These are phyloP conservation scores for Erynnis tages DNA, from an alignment of 2,888 invertebrate genomes.

Conservation along the genomic window DNA sequence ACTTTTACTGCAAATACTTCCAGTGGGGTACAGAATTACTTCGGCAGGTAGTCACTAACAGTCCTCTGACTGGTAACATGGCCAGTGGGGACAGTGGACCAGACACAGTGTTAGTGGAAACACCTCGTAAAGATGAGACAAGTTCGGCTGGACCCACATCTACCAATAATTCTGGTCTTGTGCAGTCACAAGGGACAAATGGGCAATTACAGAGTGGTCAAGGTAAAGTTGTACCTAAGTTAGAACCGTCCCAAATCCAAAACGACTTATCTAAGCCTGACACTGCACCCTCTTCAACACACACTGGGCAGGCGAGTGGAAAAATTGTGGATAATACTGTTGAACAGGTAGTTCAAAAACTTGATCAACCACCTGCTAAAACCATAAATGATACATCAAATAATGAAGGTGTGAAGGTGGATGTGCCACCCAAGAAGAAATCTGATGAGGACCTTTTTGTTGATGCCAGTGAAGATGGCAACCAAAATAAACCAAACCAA, in stretches of 20 bases:
- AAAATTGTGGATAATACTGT: background rate
- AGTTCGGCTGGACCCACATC: background rate
- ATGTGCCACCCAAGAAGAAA: background rate
- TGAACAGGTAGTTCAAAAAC: background rate
- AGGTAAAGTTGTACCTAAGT: too few species aligned
- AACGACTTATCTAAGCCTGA: too few species aligned
- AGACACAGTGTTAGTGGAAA: background rate
- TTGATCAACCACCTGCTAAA: background rate
- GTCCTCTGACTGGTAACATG: background rate
- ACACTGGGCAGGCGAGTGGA: background rate
- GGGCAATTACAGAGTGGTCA: background rate
- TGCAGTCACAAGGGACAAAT: background rate
- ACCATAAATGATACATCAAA: background rate
- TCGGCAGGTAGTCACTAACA: background rate
- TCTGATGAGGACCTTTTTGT: background rate
- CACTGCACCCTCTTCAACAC: background rate
- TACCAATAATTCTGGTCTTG: background rate
- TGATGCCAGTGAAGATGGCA: background rate
- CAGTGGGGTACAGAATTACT: constrained; percentile 58
- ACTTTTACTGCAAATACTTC: constrained; percentile 66
- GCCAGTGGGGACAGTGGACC: background rate
- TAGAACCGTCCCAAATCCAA: too few species aligned
- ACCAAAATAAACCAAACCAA: background rate
- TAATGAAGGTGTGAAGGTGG: background rate
- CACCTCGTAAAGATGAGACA: background rate